A percentile compares a stretch with the other conserved stretches of the same genome.
Conservation (phyloP, 2,797 vertebrate species). For the Rallus crepitans region DNA sequence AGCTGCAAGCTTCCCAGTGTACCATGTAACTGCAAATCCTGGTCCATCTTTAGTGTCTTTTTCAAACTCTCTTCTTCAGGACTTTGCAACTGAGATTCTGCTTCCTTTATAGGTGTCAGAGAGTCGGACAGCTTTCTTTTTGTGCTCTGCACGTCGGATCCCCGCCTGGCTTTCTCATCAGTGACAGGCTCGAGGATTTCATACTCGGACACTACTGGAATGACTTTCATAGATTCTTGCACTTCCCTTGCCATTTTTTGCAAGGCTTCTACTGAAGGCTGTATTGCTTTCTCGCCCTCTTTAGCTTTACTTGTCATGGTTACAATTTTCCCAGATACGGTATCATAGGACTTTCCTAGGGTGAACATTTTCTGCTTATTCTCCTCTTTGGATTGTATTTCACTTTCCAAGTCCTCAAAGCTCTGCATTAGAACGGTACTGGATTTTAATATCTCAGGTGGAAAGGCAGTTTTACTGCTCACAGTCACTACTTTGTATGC, state of each 20-base stretch:
- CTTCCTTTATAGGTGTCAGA: conserved; percentile 88
- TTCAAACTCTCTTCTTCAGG: conserved; percentile 74
- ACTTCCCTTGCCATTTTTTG: conserved; percentile 70
- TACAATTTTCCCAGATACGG: conserved; percentile 85
- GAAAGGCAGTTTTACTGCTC: conserved; percentile 80
- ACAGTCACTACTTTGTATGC: conserved; percentile 87
- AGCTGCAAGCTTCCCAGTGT: conserved; percentile 23
- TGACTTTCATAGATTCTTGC: conserved; percentile 74
- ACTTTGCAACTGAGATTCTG: conserved; percentile 81
- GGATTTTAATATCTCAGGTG: conserved; percentile 75
- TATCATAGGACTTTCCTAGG: conserved; percentile 88
- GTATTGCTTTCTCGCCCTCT: conserved; percentile 77
- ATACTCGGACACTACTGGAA: conserved; percentile 78
- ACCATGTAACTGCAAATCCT: conserved; percentile 26
- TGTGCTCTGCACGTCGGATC: conserved; percentile 51
- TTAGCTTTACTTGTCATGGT: conserved; percentile 82
- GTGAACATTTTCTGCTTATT: conserved; percentile 84
- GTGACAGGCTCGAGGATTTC: conserved; percentile 84
- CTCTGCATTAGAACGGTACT: conserved; percentile 71
- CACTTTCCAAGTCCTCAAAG: conserved; percentile 86
- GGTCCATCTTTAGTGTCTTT: conserved; percentile 52
- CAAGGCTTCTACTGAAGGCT: conserved; percentile 73
- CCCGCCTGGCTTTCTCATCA: conserved; percentile 79
- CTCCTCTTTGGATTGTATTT: conserved; percentile 82
- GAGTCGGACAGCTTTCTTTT: conserved; percentile 80